Conservation (phyloP, 2,113 vertebrate genomes). For the Psittacula cyanocephala region DNA sequence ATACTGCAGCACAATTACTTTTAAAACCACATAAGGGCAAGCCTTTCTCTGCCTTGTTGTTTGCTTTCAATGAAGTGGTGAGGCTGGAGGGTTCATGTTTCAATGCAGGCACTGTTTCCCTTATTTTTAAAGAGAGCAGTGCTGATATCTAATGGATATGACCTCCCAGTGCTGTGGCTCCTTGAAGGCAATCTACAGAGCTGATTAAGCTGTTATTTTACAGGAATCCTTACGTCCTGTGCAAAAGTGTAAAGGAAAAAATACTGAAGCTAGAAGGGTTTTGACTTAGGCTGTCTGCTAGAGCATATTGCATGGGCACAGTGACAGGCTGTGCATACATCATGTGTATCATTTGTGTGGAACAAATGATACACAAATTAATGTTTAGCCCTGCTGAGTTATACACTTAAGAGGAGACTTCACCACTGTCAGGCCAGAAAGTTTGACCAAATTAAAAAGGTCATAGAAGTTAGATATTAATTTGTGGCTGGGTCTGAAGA, state of each 20-base stretch:
- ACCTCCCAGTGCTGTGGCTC: not conserved
- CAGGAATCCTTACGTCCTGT: not conserved
- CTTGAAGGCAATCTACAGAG: not conserved
- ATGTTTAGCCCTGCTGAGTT: not conserved
- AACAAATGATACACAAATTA: not conserved
- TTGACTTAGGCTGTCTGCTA: not conserved
- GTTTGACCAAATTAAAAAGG: not conserved
- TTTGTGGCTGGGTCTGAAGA: not conserved
- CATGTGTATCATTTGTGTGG: not conserved
- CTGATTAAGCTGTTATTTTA: not conserved
- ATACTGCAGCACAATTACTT: not conserved
- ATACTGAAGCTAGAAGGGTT: not conserved
- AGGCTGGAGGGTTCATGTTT: not conserved
- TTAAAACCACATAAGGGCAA: not conserved
- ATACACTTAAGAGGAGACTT: not conserved
- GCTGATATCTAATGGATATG: not conserved
- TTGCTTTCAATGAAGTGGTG: not conserved
- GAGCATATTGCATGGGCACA: not conserved
- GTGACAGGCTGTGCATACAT: not conserved
- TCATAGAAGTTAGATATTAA: not conserved
- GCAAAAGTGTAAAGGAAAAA: not conserved
- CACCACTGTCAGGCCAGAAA: not conserved
- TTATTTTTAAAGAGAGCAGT: not conserved
- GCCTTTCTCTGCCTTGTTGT: not conserved
- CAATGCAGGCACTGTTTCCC: not conserved